A percentile compares a stretch with the other conserved stretches of the same genome.
Evolutionary conservation across 2,797 vertebrate species (phyloP).

Genomic region (Muscicapa striata): DNA sequence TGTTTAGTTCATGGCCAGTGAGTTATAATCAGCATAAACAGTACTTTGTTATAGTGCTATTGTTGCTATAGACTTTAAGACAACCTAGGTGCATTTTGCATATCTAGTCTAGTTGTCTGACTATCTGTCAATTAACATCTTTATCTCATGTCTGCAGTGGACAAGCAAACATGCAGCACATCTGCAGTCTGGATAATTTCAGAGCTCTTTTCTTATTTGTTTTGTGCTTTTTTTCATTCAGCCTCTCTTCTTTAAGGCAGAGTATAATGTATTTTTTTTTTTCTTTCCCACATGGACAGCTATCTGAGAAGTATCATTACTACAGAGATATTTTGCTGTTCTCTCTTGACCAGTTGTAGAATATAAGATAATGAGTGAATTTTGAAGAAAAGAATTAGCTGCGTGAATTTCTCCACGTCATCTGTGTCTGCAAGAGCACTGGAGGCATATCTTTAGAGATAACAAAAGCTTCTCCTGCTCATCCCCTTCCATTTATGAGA

Average conservation of each 20-base stretch:
- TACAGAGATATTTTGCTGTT: background rate
- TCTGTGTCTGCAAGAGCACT: background rate
- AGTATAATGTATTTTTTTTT: background rate
- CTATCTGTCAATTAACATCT: conserved; percentile 16
- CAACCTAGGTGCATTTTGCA: background rate
- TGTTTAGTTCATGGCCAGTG: background rate
- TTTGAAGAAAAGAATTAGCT: background rate
- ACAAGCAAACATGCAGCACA: conserved; percentile 55
- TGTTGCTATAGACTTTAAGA: background rate
- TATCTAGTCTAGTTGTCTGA: conserved; percentile 30
- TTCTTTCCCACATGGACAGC: background rate
- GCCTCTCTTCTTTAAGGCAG: background rate
- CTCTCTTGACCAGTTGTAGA: background rate
- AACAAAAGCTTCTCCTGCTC: background rate
- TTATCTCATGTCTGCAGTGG: conserved; percentile 44
- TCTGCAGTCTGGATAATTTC: conserved; percentile 38
- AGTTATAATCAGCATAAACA: background rate
- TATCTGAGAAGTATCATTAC: background rate
- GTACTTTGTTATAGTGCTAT: background rate
- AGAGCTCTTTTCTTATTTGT: conserved; percentile 21
- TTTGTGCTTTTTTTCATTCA: background rate
- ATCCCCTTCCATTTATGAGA: background rate
- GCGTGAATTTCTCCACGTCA: background rate
- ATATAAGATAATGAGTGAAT: background rate
- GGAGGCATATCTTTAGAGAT: background rate